Conservation (phyloP, 2,888 invertebrate species). For the Itoplectis maculator region DNA sequence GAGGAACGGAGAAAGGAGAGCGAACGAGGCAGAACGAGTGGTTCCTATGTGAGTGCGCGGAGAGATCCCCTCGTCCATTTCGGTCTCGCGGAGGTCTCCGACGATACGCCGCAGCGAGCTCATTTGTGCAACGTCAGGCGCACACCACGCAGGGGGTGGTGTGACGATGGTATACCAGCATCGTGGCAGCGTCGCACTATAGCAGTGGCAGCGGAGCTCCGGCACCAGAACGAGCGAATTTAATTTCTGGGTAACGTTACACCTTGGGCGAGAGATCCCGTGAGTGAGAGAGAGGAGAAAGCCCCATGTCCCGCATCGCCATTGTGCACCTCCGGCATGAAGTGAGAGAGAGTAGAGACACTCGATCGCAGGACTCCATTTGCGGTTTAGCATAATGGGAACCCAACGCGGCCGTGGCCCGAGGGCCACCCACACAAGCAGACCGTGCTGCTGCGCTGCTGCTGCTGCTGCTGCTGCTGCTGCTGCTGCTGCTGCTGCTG, state of each 20-base stretch:
- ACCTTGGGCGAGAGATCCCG: constrained; percentile 78
- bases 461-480: constrained; percentile 44
- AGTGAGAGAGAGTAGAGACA: constrained; percentile 78
- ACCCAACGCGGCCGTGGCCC: constrained; percentile 80
- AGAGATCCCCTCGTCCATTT: constrained; percentile 67
- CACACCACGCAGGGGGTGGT: constrained; percentile 53
- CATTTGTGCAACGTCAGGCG: constrained; percentile 75
- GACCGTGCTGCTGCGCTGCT: constrained; percentile 11
- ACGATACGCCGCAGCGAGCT: constrained; percentile 75
- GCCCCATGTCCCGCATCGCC: constrained; percentile 65
- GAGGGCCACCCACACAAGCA: constrained; percentile 73
- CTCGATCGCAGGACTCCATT: constrained; percentile 85
- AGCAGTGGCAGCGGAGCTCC: constrained; percentile 59
- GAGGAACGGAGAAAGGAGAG: constrained; percentile 44
- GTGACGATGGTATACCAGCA: constrained; percentile 47
- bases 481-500: constrained; percentile 44
- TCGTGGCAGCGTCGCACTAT: constrained; percentile 40
- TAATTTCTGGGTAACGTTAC: constrained; percentile 84
- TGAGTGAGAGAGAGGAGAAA: constrained; percentile 45
- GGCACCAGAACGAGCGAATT: constrained; percentile 77
- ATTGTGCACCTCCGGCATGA: constrained; percentile 78
- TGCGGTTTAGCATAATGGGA: constrained; percentile 85
- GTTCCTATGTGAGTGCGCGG: constrained; percentile 35
- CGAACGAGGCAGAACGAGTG: constrained; percentile 62
- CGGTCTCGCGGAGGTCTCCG: constrained; percentile 59